These are phyloP conservation scores for Ancistrus triradiatus DNA, from an alignment of 2,113 vertebrate genomes.

Conservation along the genomic window DNA sequence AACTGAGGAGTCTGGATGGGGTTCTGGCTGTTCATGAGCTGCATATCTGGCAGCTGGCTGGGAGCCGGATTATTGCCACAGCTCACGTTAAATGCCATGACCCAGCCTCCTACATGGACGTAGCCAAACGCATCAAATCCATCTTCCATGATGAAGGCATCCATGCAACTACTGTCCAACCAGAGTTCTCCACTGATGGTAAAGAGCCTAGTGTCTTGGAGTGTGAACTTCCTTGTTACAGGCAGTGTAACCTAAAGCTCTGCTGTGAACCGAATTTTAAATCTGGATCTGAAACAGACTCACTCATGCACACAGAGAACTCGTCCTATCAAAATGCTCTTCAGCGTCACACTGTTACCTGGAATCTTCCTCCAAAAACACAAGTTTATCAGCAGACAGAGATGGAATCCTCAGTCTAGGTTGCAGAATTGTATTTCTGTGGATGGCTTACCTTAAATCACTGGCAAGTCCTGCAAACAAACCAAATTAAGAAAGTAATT, in stretches of 20 bases:
- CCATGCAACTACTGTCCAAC: slow-evolving; percentile 82
- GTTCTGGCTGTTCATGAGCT: slow-evolving; percentile 81
- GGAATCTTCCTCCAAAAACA: slow-evolving; percentile 4
- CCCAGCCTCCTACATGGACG: slow-evolving; percentile 79
- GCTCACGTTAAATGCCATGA: slow-evolving; percentile 83
- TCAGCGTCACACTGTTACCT: background rate
- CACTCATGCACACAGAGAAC: slow-evolving; percentile 26
- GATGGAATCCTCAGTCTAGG: slow-evolving; percentile 38
- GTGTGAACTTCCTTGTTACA: slow-evolving; percentile 79
- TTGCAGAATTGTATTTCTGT: background rate
- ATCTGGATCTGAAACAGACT: slow-evolving; percentile 54
- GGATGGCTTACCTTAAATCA: background rate
- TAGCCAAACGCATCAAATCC: slow-evolving; percentile 80
- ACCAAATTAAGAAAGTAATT: too few relatives aligned
- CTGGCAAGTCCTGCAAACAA: too few relatives aligned
- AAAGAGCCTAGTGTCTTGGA: slow-evolving; percentile 59
- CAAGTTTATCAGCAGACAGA: slow-evolving; percentile 17
- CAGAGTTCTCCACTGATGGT: slow-evolving; percentile 74
- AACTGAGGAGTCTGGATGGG: slow-evolving; percentile 72
- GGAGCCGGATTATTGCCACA: slow-evolving; percentile 81
- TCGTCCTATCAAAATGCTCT: background rate
- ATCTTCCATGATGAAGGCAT: slow-evolving; percentile 83
- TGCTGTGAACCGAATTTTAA: slow-evolving; percentile 71
- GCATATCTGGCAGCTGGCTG: slow-evolving; percentile 82
- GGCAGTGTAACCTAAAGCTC: slow-evolving; percentile 81